Conservation (phyloP, 2,888 invertebrate species). For the Hoplodrina blanda region DNA sequence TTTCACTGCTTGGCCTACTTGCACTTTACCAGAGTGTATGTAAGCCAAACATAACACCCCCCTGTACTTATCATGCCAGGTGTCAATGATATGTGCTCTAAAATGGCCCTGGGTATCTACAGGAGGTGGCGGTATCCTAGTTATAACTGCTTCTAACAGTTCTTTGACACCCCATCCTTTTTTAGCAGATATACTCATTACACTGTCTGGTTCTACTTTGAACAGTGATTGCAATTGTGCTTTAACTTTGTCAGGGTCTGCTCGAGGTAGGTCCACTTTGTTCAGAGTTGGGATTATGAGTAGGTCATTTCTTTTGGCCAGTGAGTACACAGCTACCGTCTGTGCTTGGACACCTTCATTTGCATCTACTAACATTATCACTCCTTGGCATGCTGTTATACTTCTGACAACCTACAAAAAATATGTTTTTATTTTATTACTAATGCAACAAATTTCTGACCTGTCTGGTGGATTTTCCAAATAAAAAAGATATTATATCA, state of each 20-base stretch:
- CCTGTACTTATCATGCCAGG: slow-evolving; percentile 97
- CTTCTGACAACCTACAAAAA: slow-evolving; percentile 93
- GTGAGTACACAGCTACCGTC: slow-evolving; percentile 98
- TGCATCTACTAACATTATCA: slow-evolving; percentile 98
- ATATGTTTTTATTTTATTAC: too few species aligned
- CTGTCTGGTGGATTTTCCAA: too few species aligned
- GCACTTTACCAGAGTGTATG: slow-evolving; percentile 94
- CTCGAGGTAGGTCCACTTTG: slow-evolving; percentile 98
- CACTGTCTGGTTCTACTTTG: slow-evolving; percentile 93
- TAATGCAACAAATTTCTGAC: too few species aligned
- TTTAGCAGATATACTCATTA: slow-evolving; percentile 98
- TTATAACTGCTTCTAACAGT: slow-evolving; percentile 94
- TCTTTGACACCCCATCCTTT: slow-evolving; percentile 95
- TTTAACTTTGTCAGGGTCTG: slow-evolving; percentile 95
- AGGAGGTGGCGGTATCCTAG: slow-evolving; percentile 94
- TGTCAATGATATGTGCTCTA: slow-evolving; percentile 97
- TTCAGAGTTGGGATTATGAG: slow-evolving; percentile 97
- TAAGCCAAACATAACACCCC: slow-evolving; percentile 95
- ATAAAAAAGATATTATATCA: too few species aligned
- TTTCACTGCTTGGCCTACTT: slow-evolving; percentile 94
- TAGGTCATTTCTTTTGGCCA: slow-evolving; percentile 96
- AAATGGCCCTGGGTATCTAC: slow-evolving; percentile 91
- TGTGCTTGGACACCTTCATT: slow-evolving; percentile 99
- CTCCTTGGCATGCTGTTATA: slow-evolving; percentile 98
- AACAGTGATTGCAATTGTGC: slow-evolving; percentile 95